phyloP scores from a whole-genome alignment of 2,797 vertebrate genomes.

The Streptopelia turtur region DNA sequence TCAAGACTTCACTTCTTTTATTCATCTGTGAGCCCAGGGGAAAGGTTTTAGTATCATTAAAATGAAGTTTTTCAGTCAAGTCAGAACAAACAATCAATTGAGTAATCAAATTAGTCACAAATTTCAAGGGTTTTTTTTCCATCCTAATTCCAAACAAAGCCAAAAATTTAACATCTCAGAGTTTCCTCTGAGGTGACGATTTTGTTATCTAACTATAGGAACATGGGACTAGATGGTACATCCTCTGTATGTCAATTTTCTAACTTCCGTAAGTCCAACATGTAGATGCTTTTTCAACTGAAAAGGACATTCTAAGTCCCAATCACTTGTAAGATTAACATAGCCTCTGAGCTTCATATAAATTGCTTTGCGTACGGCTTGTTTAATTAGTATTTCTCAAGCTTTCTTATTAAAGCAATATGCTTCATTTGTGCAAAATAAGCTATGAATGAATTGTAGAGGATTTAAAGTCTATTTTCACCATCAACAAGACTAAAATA shows the following conservation, averaged over 20 bases:
- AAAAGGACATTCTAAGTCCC: background rate
- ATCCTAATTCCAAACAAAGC: background rate
- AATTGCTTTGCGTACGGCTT: background rate
- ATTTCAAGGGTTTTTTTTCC: background rate
- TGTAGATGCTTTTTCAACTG: background rate
- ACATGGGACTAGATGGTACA: background rate
- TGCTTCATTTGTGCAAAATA: background rate
- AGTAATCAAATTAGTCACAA: background rate
- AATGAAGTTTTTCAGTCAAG: background rate
- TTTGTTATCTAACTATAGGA: background rate
- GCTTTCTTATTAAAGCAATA: background rate
- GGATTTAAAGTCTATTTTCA: background rate
- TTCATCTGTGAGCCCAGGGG: background rate
- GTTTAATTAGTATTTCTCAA: background rate
- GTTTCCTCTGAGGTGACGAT: background rate
- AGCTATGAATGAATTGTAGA: background rate
- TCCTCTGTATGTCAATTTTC: background rate
- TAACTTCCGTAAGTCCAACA: background rate
- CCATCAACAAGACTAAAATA: background rate
- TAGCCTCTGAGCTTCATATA: background rate
- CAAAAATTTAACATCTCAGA: background rate
- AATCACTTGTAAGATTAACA: background rate
- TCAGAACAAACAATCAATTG: background rate
- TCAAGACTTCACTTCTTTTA: background rate
- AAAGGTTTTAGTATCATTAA: background rate